These are phyloP conservation scores for Chionoecetes opilio DNA, from an alignment of 1,140 invertebrate genomes.

Conservation along the genomic window DNA sequence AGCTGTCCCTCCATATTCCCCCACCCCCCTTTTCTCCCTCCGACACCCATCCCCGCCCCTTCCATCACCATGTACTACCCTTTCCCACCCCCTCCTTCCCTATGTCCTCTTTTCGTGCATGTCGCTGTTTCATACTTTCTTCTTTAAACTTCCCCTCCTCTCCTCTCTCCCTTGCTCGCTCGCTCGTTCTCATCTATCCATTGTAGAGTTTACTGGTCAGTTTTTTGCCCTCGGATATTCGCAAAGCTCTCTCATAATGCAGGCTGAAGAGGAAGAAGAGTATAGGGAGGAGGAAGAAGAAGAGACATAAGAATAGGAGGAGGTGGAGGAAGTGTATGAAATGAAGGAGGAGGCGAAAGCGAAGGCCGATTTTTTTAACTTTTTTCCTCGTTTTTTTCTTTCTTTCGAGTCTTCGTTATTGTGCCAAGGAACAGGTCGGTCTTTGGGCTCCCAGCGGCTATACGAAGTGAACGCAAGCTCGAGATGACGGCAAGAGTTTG, in stretches of 20 bases:
- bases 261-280: background rate
- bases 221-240: slow-evolving; percentile 1
- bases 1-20: no score
- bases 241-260: slow-evolving; percentile 7
- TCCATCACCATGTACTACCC: slow-evolving; percentile 11
- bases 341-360: background rate
- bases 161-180: background rate
- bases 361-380: background rate
- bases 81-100: background rate
- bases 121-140: slow-evolving; percentile 31
- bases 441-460: no score
- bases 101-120: background rate
- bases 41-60: background rate
- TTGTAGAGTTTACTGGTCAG: slow-evolving; percentile 24
- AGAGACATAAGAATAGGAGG: background rate
- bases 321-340: background rate
- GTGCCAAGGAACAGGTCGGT: no score
- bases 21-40: no score
- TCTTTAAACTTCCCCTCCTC: background rate
- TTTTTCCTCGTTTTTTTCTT: background rate
- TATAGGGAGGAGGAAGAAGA: background rate
- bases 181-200: slow-evolving; percentile 3
- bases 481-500: no score
- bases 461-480: no score
- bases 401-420: background rate